Conservation (phyloP, 1,140 invertebrate genomes). For the Bombus soroeensis region DNA sequence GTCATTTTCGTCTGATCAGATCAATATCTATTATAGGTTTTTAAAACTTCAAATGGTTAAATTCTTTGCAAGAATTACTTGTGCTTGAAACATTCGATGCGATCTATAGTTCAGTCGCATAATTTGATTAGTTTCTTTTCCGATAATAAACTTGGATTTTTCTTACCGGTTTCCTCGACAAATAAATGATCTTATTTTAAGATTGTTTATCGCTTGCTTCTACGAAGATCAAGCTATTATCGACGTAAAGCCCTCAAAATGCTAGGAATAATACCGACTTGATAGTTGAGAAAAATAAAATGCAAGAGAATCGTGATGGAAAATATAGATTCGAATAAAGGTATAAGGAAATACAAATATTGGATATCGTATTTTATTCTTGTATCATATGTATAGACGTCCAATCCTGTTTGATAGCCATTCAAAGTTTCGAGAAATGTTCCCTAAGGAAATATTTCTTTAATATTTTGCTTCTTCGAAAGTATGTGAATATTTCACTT, state of each 20-base stretch:
- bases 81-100: background rate
- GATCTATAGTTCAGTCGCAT: too few relatives aligned
- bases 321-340: background rate
- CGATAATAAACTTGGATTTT: background rate
- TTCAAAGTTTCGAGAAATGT: background rate
- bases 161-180: background rate
- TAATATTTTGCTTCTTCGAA: background rate
- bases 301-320: background rate
- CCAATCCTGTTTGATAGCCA: background rate
- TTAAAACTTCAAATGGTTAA: too few relatives aligned
- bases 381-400: background rate
- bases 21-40: too few relatives aligned
- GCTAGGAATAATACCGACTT: too few relatives aligned
- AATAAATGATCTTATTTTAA: background rate
- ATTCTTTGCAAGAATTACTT: background rate
- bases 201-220: background rate
- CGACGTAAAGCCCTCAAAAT: background rate
- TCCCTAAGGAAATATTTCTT: background rate
- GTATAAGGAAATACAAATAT: background rate
- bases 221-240: background rate
- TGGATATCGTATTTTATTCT: background rate
- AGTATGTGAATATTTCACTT: background rate
- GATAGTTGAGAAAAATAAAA: background rate
- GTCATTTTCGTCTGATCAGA: too few relatives aligned
- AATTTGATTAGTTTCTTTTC: background rate